These are phyloP conservation scores for human (Homo sapiens) DNA, from an alignment of 2,113 vertebrate species.

Conservation along the genomic window DNA sequence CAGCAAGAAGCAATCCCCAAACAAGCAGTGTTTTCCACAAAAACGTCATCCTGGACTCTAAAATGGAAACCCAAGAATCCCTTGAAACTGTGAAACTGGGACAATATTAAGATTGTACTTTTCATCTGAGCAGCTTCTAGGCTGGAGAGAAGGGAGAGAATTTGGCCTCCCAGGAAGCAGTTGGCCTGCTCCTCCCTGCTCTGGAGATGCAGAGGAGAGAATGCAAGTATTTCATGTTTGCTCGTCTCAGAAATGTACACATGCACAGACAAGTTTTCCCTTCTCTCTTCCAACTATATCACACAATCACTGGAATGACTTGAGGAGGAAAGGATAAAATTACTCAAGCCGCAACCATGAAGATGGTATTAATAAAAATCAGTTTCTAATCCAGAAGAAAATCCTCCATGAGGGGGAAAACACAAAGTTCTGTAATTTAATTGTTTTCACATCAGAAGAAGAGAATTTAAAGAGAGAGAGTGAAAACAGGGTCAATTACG, in stretches of 20 bases:
- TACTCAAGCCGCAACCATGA: neutral
- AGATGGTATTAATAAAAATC: neutral
- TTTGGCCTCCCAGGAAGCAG: neutral
- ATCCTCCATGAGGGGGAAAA: neutral
- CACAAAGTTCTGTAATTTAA: no score
- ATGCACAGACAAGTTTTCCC: neutral
- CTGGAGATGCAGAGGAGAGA: neutral
- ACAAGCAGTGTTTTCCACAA: no score
- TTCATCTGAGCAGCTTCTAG: neutral
- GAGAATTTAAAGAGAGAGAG: neutral
- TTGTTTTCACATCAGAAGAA: neutral
- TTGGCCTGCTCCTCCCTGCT: neutral
- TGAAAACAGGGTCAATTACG: neutral
- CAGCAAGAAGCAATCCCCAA: no score
- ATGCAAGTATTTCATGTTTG: neutral
- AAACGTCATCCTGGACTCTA: neutral
- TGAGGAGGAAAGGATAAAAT: neutral
- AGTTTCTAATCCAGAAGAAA: conserved; percentile 22
- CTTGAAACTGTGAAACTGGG: neutral
- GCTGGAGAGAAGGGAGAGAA: neutral
- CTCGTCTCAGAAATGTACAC: neutral
- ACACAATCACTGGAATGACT: neutral
- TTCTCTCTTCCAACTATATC: neutral
- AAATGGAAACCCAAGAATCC: conserved; percentile 37
- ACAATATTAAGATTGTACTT: neutral